These are phyloP conservation scores for Sympetrum striolatum DNA, from an alignment of 2,888 invertebrate genomes.

Conservation along the genomic window DNA sequence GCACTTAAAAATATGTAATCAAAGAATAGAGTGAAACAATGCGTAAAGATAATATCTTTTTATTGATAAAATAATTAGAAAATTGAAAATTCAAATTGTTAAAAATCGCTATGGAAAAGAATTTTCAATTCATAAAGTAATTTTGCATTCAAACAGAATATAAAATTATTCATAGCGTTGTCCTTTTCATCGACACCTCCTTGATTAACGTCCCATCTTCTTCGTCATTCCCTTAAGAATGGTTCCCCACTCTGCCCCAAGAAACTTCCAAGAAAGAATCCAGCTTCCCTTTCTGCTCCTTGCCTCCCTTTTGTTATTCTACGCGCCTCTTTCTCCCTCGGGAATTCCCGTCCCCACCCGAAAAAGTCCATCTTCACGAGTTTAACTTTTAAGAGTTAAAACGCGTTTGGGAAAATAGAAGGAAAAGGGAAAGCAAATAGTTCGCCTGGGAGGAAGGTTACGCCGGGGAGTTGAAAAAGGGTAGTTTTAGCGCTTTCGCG, in stretches of 20 bases:
- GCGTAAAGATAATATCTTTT: too few relatives aligned
- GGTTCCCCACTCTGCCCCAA: not conserved
- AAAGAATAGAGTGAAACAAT: too few relatives aligned
- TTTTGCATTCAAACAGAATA: too few relatives aligned
- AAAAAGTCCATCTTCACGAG: not conserved
- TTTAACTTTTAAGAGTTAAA: not conserved
- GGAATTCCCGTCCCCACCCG: not conserved
- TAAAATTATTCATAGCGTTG: too few relatives aligned
- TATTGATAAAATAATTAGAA: too few relatives aligned
- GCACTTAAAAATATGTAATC: too few relatives aligned
- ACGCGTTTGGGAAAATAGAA: not conserved
- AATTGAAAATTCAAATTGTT: too few relatives aligned
- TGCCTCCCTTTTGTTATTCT: not conserved
- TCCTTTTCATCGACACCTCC: not conserved
- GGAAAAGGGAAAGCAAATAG: not conserved
- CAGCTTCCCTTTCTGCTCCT: not conserved
- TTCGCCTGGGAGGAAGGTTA: not conserved
- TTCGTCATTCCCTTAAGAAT: not conserved
- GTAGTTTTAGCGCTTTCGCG: not conserved
- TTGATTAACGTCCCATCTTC: not conserved
- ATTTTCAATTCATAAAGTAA: too few relatives aligned
- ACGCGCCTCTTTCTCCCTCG: not conserved
- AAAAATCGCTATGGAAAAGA: too few relatives aligned
- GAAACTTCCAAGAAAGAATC: not conserved
- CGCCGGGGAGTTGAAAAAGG: not conserved